Evolutionary conservation across 2,888 invertebrate genomes (phyloP).

Genomic region (Drosophila planitibia): DNA sequence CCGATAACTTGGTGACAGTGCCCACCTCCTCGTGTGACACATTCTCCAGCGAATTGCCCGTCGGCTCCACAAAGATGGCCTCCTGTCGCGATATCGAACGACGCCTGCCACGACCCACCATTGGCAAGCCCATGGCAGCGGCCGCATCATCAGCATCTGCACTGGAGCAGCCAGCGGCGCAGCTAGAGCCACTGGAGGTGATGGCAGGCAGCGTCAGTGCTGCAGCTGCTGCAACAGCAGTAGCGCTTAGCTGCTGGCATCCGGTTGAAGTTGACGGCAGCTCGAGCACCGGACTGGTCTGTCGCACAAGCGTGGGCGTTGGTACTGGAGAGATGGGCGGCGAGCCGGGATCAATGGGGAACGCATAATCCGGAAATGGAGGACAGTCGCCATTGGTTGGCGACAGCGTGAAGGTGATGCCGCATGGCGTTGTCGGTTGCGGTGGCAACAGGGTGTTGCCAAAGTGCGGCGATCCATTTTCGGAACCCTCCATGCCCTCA

Average conservation of each 20-base stretch:
- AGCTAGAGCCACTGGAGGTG: slow-evolving; percentile 44
- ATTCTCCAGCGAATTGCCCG: slow-evolving; percentile 90
- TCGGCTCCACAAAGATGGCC: slow-evolving; percentile 92
- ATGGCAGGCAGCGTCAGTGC: slow-evolving; percentile 68
- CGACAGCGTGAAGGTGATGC: slow-evolving; percentile 88
- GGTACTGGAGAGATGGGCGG: slow-evolving; percentile 78
- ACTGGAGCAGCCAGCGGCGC: slow-evolving; percentile 14
- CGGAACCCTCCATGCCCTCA: slow-evolving; percentile 85
- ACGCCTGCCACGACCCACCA: slow-evolving; percentile 86
- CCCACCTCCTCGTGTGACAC: slow-evolving; percentile 86
- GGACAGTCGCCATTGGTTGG: slow-evolving; percentile 86
- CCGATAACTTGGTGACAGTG: slow-evolving; percentile 58
- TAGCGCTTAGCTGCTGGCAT: slow-evolving; percentile 34
- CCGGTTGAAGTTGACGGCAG: slow-evolving; percentile 57
- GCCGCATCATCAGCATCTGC: slow-evolving; percentile 71
- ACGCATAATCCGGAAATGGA: slow-evolving; percentile 76
- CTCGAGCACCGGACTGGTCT: slow-evolving; percentile 83
- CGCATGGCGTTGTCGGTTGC: slow-evolving; percentile 86
- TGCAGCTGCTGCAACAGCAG: slow-evolving; percentile 40
- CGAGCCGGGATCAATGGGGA: slow-evolving; percentile 84
- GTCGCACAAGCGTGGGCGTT: slow-evolving; percentile 47
- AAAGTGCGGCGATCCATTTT: slow-evolving; percentile 85
- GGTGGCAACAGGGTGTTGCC: slow-evolving; percentile 86
- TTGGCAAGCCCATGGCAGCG: slow-evolving; percentile 63
- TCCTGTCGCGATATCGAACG: slow-evolving; percentile 93